A percentile compares a stretch with the other conserved stretches of the same genome.
phyloP scores from a whole-genome alignment of 2,888 invertebrate genomes.

The Branchellion lobata region DNA sequence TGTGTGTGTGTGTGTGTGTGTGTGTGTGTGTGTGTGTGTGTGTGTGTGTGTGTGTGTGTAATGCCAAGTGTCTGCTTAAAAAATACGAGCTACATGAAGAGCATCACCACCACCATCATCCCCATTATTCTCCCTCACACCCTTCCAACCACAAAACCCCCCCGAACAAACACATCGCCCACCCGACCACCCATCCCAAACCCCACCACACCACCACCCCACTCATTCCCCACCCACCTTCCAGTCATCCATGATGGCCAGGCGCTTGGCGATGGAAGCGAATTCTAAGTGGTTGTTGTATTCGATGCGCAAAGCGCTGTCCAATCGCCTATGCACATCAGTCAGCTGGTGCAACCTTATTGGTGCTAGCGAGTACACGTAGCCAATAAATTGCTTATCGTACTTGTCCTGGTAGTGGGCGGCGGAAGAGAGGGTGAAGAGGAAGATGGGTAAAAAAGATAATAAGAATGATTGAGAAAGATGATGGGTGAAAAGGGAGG shows the following conservation, averaged over 20 bases:
- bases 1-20: too few relatives aligned
- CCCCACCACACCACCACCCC: too few relatives aligned
- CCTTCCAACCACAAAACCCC: too few relatives aligned
- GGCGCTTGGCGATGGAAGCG: conserved; percentile 78
- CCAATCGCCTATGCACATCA: conserved; percentile 63
- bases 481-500: not conserved
- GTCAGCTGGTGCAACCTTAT: conserved; percentile 72
- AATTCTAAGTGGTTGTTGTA: conserved; percentile 81
- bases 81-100: too few relatives aligned
- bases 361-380: conserved; percentile 75
- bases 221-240: conserved; percentile 67
- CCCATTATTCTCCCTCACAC: too few relatives aligned
- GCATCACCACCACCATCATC: too few relatives aligned
- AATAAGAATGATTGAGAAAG: not conserved
- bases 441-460: not conserved
- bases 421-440: too few relatives aligned
- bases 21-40: too few relatives aligned
- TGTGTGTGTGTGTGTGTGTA: too few relatives aligned
- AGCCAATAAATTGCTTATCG: conserved; percentile 72
- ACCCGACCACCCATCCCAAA: too few relatives aligned
- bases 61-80: too few relatives aligned
- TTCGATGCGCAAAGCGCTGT: conserved; percentile 70
- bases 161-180: too few relatives aligned
- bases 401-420: conserved; percentile 72
- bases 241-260: conserved; percentile 95